Evolutionary conservation across 1,140 invertebrate species (phyloP), one percentile per base, ranked within the genome.

Genomic region (Uloborus diversus): DNA sequence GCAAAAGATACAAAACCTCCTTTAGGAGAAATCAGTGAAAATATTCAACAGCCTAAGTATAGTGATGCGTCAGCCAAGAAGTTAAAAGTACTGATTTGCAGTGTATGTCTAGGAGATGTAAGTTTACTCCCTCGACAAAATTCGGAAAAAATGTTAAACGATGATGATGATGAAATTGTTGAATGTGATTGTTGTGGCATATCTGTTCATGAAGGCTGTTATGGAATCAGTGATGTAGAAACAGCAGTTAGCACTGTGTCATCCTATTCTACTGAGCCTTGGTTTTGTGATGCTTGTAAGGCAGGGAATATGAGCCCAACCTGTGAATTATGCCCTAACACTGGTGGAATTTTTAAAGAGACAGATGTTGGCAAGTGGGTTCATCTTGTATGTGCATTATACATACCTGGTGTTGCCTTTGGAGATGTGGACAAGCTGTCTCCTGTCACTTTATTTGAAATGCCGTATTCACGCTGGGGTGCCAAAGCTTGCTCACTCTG

Each of bases 201-300:
- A 0, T 95, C 94, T 80, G 96, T 98, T 13, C 96, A 99, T 88
- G 96, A 99, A 91, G 93, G 94, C 81, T 98, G 96, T 86, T 98
- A 98, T 88, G 96, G 96, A n/a, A 93, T 98, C 30, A 95, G 94
- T 57, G 97, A 98, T 84, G 92, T 92, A 33, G 93, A 93, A 30
- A 97, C 95, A 88, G 91, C 96, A 76, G 93, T 93, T 2, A 96
- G 94, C 85, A 94, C 94, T 20, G 93, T 94, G 69, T 98, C 96
- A 9, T 92, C 95, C 0, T 94, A 94, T 62, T 96, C 95, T 42
- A 98, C 96, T 1, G 96, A 97, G 83, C 96, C 96, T 0, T 99
- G 97, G 97, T 98, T 98, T 87, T 99, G 96, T 88, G 96, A 99
- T 88, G 94, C 96, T n/a, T 98, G 97, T 83, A 95, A 95, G 85